Evolutionary conservation across 2,888 invertebrate species (phyloP), one percentile per base, ranked within the genome.

Genomic region (Drosophila kanekoi): DNA sequence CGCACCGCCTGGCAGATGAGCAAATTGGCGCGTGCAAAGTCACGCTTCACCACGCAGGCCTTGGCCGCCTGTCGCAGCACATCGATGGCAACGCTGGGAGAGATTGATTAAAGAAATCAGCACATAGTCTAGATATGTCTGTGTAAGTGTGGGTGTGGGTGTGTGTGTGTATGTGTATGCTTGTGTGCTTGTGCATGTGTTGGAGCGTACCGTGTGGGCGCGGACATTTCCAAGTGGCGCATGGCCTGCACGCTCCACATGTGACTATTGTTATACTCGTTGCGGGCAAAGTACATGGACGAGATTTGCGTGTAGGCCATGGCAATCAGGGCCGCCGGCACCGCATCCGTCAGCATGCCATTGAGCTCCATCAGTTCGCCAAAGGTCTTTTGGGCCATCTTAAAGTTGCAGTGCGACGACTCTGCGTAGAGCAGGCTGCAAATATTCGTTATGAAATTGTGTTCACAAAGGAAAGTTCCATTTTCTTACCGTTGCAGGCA

Each of bases 11-110:
- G 96, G 71, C 95, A 95, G 78, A 98, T 96, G 53, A 98, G 93
- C 76, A 96, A 93, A 80, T 96, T 96, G 28, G 98, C 98, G 88
- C 95, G 95, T 38, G 94, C 93, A 93, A 98, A 98, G 84, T 96
- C 95, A 41, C 98, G 94, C 93, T 97, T 98, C 47, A 97, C 95
- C 44, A 98, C 97, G 93, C 98, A 98, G 16, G 97, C 95, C 92
- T 97, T 98, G 69, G 97, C 96, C 82, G 97, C 96, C 90, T 97
- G 96, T 49, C 98, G 94, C 40, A 98, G 93, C 57, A 97, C 96
- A 91, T 98, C 97, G 57, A 98, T 94, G 37, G 95, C 94, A 67
- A 96, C 94, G 91, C 95, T 95, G 56, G 3, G 14, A 33, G 33
- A 47, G 14, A 37, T 28, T n/a, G 48, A 52, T 23, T 3, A 13